These are phyloP conservation scores for Oegoconia quadripuncta DNA, from an alignment of 2,888 invertebrate genomes.

Conservation along the genomic window DNA sequence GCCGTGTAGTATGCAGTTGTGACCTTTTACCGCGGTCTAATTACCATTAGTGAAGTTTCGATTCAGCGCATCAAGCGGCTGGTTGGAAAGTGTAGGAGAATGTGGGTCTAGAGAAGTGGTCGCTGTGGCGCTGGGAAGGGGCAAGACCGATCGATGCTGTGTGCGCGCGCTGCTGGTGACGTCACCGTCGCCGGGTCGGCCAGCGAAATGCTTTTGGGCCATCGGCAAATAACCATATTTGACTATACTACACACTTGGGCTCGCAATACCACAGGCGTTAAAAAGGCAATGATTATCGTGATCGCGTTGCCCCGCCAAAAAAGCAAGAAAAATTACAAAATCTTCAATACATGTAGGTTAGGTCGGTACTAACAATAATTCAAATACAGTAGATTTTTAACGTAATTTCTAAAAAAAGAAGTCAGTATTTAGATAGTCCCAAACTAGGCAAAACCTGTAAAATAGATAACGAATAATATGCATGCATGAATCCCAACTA, in stretches of 20 bases:
- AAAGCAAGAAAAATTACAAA: no score
- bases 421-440: no score
- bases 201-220: slow-evolving; percentile 46
- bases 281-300: no score
- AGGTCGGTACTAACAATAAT: no score
- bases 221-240: slow-evolving; percentile 24
- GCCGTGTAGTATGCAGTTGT: slow-evolving; percentile 24
- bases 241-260: no score
- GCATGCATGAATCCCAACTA: no score
- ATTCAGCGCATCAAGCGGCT: slow-evolving; percentile 46
- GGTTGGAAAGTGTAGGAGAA: slow-evolving; percentile 17
- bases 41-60: slow-evolving; percentile 22
- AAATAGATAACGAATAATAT: no score
- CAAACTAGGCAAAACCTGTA: no score
- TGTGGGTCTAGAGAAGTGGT: slow-evolving; percentile 28
- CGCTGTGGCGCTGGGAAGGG: slow-evolving; percentile 57
- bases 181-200: slow-evolving; percentile 64
- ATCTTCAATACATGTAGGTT: no score
- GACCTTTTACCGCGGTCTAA: slow-evolving; percentile 35
- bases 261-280: neutral
- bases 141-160: slow-evolving; percentile 57
- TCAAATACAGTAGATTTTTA: no score
- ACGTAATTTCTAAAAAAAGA: no score
- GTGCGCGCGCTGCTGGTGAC: slow-evolving; percentile 71
- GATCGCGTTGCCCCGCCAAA: no score